Base-by-base conservation (phyloP, 1,140 invertebrate genomes). In the Atopsyche davidsoni region DNA sequence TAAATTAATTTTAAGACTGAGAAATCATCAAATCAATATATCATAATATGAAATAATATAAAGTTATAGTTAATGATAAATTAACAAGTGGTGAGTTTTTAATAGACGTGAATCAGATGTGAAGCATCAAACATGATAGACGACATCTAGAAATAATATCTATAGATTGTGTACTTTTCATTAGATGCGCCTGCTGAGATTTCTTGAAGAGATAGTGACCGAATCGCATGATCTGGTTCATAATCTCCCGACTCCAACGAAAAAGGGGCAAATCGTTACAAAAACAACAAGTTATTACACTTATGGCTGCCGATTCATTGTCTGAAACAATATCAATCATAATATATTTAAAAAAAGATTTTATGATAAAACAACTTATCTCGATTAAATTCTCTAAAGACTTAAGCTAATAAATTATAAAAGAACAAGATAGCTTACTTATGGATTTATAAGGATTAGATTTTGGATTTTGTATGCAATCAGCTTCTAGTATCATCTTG, bases 261-360 rank as follows among this genome's bases (percentile, higher is more conserved):
- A 10, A 17, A 32, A 46, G 36, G n/a, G 35, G 19, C 13, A 38
- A 14, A 16, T 46, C 45, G 14, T 38, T 46, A 22, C 39, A 35
- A 2, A 46, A 35, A 23, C 45, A 46, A 23, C 45, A 46, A 14
- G 45, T 35, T 17, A 46, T 18, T 7, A 32, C 36, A 23, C 45
- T 38, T 13, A 46, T 46, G 4, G 45, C 18, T 1, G 45, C 45
- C 4, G 45, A 36, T 13, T 46, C 19, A 17, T 46, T 46, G 11
- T 46, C 45, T 46, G 45, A 3, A 46, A 38, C 9, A 11, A 28
- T 19, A 3, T 14, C 16, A n/a, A 34, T 13, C 11, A 17, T 9
- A 14, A 22, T 9, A 11, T 42, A 9, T 6, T 18, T 17, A 18
- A 28, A 17, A 3, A 21, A 3, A 24, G 1, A n/a, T 3, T 4